Evolutionary conservation across 2,888 invertebrate species (phyloP), one percentile per base, ranked within the genome.

Genomic region (Gandaritis pyraliata): DNA sequence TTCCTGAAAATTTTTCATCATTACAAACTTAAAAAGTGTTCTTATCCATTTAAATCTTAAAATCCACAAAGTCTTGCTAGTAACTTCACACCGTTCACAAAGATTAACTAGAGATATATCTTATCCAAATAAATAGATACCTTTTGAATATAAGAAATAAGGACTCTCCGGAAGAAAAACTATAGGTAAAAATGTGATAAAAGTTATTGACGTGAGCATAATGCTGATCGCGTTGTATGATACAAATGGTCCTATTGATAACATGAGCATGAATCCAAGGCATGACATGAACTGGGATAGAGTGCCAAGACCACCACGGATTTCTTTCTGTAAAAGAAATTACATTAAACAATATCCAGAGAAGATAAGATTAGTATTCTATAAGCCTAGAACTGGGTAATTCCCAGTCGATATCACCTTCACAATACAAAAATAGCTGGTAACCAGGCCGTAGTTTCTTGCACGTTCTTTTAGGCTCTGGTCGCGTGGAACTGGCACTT

Each of bases 91-190:
- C n/a, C n/a, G n/a, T n/a, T n/a, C n/a, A n/a, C n/a, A n/a, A n/a
- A n/a, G n/a, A 23, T 23, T 23, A 23, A 6, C 23, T 23, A 23
- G 23, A 23, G 3, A 5, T 5, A 23, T 23, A 2, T 2, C 2
- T 8, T 11, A 36, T 36, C 2, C 10, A 36, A 10, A 11, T 12
- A 36, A 36, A 36, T 12, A 36, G 10, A 36, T 53, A 68, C 68
- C 68, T 57, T 56, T 61, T 13, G 45, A 45, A 49, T 64, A 45
- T 16, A 65, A 51, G 49, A 54, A 64, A 33, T 64, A 65, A 6
- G 68, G 68, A 10, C 55, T 61, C 36, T 68, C 64, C 7, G 65
- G 68, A 2, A 68, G 33, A 6, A 68, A 60, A 0, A 63, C 41
- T 33, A 63, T 13, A 2, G 63, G 63, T 10, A 59, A 6, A 23